Evolutionary conservation across 2,797 vertebrate species (phyloP).

Genomic region (Coregonus ussuriensis): DNA sequence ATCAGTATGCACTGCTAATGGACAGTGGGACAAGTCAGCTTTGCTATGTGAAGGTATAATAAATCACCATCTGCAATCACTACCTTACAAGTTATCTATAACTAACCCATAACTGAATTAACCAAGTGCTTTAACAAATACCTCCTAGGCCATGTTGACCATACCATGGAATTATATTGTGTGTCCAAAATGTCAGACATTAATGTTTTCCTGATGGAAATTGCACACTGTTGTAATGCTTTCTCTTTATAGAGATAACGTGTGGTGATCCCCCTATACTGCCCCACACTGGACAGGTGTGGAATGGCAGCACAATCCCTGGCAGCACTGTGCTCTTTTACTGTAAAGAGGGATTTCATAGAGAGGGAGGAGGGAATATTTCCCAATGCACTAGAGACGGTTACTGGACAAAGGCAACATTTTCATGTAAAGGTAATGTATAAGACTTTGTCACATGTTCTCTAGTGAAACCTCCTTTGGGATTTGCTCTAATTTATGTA

Average conservation of each 20-base stretch:
- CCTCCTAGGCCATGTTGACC: no score
- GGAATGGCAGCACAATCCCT: slow-evolving; percentile 67
- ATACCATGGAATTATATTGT: not conserved
- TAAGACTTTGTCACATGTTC: not conserved
- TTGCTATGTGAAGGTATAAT: not conserved
- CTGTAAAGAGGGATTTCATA: slow-evolving; percentile 81
- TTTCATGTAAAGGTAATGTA: slow-evolving; percentile 81
- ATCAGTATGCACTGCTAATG: slow-evolving; percentile 63
- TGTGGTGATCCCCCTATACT: slow-evolving; percentile 67
- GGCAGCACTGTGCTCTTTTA: slow-evolving; percentile 77
- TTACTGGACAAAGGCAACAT: slow-evolving; percentile 75
- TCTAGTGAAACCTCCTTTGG: no score
- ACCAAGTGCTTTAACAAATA: not conserved
- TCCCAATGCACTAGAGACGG: slow-evolving; percentile 75
- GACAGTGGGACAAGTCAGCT: slow-evolving; percentile 60
- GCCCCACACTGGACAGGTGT: slow-evolving; percentile 70
- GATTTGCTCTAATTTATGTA: not conserved
- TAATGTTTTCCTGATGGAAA: not conserved
- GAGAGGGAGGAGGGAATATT: slow-evolving; percentile 57
- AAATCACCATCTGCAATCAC: not conserved
- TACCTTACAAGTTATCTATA: not conserved
- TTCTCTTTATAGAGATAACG: slow-evolving; percentile 72
- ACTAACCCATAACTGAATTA: not conserved
- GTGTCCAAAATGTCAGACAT: not conserved
- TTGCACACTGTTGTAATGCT: not conserved